Percentiles rank a stretch among this genome's conserved stretches.
Conservation (phyloP, 2,797 vertebrate genomes). For the Sebastes diploproa region DNA sequence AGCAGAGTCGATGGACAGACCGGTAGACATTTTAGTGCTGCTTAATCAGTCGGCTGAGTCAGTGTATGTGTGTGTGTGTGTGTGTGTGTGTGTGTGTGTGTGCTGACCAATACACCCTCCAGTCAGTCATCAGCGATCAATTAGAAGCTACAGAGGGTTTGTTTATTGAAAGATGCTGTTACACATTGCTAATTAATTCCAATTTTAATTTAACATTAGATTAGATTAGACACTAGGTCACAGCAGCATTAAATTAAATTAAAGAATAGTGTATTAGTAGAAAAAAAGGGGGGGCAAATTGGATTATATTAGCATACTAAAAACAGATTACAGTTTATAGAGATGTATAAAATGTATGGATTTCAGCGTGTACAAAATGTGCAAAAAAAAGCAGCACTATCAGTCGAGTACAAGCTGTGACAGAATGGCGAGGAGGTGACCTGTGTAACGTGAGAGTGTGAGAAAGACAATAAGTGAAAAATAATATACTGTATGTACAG, state of each 20-base stretch:
- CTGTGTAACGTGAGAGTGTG: neutral
- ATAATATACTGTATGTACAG: neutral
- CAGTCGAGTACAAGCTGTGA: neutral
- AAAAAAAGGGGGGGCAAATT: neutral
- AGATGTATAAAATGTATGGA: neutral
- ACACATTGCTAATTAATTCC: neutral
- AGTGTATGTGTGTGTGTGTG: neutral
- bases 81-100: conserved; percentile 18
- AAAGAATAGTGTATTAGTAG: neutral
- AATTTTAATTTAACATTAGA: neutral
- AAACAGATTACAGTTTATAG: neutral
- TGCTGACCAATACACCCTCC: conserved; percentile 51
- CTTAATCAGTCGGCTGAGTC: conserved; percentile 58
- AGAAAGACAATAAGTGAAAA: neutral
- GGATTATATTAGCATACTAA: neutral
- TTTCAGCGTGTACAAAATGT: neutral
- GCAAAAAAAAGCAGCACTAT: neutral
- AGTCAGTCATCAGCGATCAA: conserved; percentile 50
- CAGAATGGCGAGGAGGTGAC: neutral
- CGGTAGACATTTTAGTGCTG: conserved; percentile 45
- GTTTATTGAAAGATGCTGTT: neutral
- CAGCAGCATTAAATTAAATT: neutral
- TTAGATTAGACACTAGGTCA: neutral
- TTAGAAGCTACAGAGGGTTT: conserved; percentile 21
- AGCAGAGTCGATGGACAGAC: conserved; percentile 43